phyloP scores from a whole-genome alignment of 2,888 invertebrate species.

The Epinotia bilunana region DNA sequence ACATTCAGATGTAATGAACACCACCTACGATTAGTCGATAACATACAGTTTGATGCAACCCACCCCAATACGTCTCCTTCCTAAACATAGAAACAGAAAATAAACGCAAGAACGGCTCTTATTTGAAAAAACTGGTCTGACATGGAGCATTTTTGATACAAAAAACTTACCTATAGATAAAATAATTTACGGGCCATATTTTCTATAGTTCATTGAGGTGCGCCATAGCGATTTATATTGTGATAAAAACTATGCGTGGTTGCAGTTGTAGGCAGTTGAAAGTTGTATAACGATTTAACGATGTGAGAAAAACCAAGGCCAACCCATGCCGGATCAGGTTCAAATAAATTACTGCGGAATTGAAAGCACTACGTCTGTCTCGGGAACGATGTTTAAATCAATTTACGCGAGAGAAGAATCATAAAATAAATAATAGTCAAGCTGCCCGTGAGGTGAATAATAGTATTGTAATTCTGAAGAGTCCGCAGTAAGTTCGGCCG shows the following conservation, averaged over 20 bases:
- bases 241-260: conserved; percentile 20
- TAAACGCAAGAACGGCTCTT: neutral
- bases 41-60: too few species aligned
- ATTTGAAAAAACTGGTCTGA: too few species aligned
- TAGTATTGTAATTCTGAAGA: neutral
- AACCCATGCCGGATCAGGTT: conserved; percentile 18
- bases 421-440: neutral
- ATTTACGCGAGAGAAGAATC: conserved; percentile 1
- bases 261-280: conserved; percentile 26
- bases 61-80: neutral
- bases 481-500: too few species aligned
- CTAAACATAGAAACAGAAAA: neutral
- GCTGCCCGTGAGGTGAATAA: neutral
- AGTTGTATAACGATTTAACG: conserved; percentile 18
- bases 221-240: neutral
- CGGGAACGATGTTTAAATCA: conserved; percentile 1
- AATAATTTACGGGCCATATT: neutral
- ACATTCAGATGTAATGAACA: too few species aligned
- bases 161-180: neutral
- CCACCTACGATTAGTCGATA: too few species aligned
- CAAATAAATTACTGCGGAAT: conserved; percentile 22
- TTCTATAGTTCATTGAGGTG: neutral
- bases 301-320: conserved; percentile 17
- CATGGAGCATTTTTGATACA: too few species aligned
- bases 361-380: conserved; percentile 14